A percentile compares a stretch with the other conserved stretches of the same genome.
Evolutionary conservation across 2,113 vertebrate genomes (phyloP).

Genomic region (Stegastes partitus): DNA sequence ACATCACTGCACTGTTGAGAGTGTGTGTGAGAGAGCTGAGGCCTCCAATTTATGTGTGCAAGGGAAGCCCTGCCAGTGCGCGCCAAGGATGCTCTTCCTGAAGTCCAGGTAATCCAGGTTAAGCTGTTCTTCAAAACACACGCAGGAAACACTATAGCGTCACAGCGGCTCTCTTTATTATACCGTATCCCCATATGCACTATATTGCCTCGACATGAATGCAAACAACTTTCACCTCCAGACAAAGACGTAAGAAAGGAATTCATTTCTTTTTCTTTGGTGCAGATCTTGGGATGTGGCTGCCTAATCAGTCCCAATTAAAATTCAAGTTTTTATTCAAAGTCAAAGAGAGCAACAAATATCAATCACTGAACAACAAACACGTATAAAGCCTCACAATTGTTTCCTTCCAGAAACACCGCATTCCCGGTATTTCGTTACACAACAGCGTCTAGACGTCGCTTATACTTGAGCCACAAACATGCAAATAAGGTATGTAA

Average conservation of each 20-base stretch:
- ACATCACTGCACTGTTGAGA: slow-evolving; percentile 67
- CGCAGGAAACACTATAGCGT: slow-evolving; percentile 29
- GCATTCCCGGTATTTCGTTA: neutral
- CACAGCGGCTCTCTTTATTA: slow-evolving; percentile 25
- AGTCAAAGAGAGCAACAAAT: too few species aligned
- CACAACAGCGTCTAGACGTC: neutral
- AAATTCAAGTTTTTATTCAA: neutral
- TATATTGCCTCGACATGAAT: slow-evolving; percentile 12
- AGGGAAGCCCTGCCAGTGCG: slow-evolving; percentile 57
- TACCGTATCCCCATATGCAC: slow-evolving; percentile 18
- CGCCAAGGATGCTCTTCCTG: slow-evolving; percentile 27
- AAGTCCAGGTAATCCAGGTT: slow-evolving; percentile 66
- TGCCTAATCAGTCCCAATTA: neutral
- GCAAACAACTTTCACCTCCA: slow-evolving; percentile 26
- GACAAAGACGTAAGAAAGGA: neutral
- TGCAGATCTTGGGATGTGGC: neutral
- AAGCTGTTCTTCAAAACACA: slow-evolving; percentile 64
- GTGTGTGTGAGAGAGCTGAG: slow-evolving; percentile 41
- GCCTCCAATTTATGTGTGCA: slow-evolving; percentile 37
- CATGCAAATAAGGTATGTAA: slow-evolving; percentile 2
- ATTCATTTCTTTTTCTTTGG: neutral
- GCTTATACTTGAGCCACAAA: neutral
- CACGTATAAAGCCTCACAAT: neutral
- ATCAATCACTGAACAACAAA: neutral
- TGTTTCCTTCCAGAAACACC: neutral